phyloP scores from a whole-genome alignment of 2,888 invertebrate genomes.

The Rhingia rostrata region DNA sequence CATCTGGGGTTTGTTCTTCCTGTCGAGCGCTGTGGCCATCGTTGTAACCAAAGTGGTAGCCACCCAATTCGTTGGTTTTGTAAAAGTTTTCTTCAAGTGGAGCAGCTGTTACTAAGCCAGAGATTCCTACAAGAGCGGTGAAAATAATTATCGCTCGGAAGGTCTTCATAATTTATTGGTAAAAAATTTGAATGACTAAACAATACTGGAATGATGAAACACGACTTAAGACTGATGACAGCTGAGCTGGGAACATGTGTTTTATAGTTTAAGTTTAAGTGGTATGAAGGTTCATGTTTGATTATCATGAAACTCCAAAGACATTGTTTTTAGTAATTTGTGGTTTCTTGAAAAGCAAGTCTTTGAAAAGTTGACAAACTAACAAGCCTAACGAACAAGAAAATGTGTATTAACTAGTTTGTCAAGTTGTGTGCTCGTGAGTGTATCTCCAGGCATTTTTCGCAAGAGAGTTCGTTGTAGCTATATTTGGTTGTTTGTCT shows the following conservation, averaged over 20 bases:
- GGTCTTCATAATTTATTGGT: slow-evolving; percentile 22
- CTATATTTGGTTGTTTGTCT: no score
- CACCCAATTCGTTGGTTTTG: slow-evolving; percentile 30
- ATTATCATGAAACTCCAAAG: no score
- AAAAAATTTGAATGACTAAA: not conserved
- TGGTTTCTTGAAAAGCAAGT: no score
- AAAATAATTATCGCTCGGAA: slow-evolving; percentile 23
- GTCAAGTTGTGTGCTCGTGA: no score
- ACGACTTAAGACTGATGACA: slow-evolving; percentile 36
- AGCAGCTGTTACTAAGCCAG: not conserved
- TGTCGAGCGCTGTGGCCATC: slow-evolving; percentile 50
- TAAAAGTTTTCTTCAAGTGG: slow-evolving; percentile 29
- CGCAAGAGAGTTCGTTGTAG: no score
- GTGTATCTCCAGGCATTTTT: no score
- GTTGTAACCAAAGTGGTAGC: slow-evolving; percentile 66
- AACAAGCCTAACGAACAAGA: no score
- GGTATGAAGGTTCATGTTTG: no score
- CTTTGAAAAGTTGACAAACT: no score
- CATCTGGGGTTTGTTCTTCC: slow-evolving; percentile 72
- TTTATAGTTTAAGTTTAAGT: no score
- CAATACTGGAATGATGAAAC: not conserved
- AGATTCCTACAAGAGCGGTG: not conserved
- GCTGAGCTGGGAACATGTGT: not conserved
- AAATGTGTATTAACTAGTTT: no score
- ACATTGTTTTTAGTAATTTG: no score